Evolutionary conservation across 64 coral and sea anemone genomes (phyloP).

Genomic region (Dendronephthya gigantea): DNA sequence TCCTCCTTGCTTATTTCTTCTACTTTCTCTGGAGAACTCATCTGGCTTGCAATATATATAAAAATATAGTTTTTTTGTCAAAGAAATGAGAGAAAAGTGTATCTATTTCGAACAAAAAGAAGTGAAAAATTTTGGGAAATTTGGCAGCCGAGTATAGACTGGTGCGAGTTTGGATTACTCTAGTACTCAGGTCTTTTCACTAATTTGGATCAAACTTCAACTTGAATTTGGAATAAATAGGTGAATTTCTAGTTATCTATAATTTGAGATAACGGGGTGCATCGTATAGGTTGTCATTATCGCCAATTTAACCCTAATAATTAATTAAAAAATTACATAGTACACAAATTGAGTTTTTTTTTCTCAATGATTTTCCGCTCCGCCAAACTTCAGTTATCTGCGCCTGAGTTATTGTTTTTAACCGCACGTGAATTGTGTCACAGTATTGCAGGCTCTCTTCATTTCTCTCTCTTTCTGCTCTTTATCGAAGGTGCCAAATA

Average conservation of each 20-base stretch:
- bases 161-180: not conserved
- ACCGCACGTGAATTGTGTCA: not conserved
- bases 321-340: too few species aligned
- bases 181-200: not conserved
- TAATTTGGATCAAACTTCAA: not conserved
- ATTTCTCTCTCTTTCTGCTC: not conserved
- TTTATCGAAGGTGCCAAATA: not conserved
- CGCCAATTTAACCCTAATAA: too few species aligned
- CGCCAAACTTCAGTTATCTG: not conserved
- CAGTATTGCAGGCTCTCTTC: not conserved
- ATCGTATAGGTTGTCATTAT: too few species aligned
- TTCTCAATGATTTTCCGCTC: not conserved
- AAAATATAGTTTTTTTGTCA: not conserved
- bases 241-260: not conserved
- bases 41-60: slow-evolving; percentile 2
- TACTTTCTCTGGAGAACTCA: slow-evolving; percentile 72
- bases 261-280: too few species aligned
- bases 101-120: not conserved
- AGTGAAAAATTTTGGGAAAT: not conserved
- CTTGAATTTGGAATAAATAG: not conserved
- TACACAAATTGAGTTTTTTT: not conserved
- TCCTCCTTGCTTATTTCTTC: slow-evolving; percentile 81
- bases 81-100: not conserved
- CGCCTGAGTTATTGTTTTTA: not conserved
- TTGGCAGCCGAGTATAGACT: not conserved